Conservation (phyloP, 2,113 vertebrate genomes). For the Mirza zaza region DNA sequence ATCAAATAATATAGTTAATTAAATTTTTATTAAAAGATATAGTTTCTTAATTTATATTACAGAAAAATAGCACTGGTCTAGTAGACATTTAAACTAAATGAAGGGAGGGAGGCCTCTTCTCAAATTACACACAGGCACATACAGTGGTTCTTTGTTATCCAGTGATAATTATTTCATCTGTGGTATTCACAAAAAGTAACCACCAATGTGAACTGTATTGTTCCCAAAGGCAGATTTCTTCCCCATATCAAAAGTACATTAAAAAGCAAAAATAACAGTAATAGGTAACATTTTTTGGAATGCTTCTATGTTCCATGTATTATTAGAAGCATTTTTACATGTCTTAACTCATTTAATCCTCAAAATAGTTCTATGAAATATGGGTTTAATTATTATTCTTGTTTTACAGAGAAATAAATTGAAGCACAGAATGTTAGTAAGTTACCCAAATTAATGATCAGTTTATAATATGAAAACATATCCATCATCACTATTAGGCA, state of each 20-base stretch:
- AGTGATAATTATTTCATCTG: conserved; percentile 53
- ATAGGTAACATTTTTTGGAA: neutral
- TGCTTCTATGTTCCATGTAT: neutral
- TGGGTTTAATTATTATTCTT: neutral
- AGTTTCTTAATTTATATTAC: conserved; percentile 10
- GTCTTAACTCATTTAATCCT: conserved; percentile 18
- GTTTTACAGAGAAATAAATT: neutral
- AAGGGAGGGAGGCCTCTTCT: conserved; percentile 6
- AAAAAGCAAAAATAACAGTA: neutral
- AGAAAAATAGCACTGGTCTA: neutral
- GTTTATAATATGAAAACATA: neutral
- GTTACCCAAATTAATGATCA: neutral
- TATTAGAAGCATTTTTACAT: conserved; percentile 29
- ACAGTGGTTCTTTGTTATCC: conserved; percentile 35
- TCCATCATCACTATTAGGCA: neutral
- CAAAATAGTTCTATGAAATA: neutral
- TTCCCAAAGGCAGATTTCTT: conserved; percentile 31
- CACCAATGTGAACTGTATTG: neutral
- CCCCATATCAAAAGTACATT: neutral
- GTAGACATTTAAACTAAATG: neutral
- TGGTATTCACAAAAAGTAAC: conserved; percentile 3
- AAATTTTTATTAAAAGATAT: neutral
- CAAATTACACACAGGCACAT: neutral
- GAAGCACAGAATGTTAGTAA: conserved; percentile 1
- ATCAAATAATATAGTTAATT: neutral